Evolutionary conservation across 2,888 invertebrate species (phyloP).

Genomic region (Caradrina kadenii): DNA sequence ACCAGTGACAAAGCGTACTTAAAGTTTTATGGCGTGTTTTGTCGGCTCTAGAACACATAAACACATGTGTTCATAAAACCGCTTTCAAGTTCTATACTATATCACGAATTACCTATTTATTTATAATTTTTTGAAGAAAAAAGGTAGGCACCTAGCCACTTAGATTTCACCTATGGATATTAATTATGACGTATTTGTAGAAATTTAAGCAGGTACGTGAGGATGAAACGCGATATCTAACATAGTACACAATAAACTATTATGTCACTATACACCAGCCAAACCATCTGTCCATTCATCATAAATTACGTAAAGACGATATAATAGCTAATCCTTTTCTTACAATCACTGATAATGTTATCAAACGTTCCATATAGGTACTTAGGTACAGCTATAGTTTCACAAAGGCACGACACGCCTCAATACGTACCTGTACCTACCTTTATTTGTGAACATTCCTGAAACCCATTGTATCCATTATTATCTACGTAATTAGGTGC

Average conservation of each 20-base stretch:
- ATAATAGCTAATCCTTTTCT: constrained; percentile 18
- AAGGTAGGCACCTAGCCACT: background rate
- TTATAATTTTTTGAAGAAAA: constrained; percentile 5
- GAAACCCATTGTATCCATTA: constrained; percentile 1
- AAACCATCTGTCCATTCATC: constrained; percentile 24
- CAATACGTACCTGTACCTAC: background rate
- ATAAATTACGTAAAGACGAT: constrained; percentile 17
- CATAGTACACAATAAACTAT: constrained; percentile 2
- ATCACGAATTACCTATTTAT: background rate
- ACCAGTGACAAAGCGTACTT: constrained; percentile 60
- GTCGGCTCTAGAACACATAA: constrained; percentile 29
- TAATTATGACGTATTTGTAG: constrained; percentile 10
- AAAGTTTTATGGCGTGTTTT: constrained; percentile 47
- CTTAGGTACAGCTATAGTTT: background rate
- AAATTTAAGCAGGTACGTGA: constrained; percentile 18
- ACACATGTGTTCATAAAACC: constrained; percentile 10
- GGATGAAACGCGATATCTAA: constrained; percentile 9
- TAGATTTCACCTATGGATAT: constrained; percentile 7
- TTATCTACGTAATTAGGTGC: too few species aligned
- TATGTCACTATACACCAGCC: constrained; percentile 21
- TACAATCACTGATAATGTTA: constrained; percentile 25
- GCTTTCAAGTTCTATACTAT: constrained; percentile 6
- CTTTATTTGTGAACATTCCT: constrained; percentile 27
- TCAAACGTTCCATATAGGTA: constrained; percentile 5
- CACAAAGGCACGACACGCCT: constrained; percentile 8